Base-by-base conservation (phyloP, 2,888 invertebrate genomes). In the Cryptus armator region DNA sequence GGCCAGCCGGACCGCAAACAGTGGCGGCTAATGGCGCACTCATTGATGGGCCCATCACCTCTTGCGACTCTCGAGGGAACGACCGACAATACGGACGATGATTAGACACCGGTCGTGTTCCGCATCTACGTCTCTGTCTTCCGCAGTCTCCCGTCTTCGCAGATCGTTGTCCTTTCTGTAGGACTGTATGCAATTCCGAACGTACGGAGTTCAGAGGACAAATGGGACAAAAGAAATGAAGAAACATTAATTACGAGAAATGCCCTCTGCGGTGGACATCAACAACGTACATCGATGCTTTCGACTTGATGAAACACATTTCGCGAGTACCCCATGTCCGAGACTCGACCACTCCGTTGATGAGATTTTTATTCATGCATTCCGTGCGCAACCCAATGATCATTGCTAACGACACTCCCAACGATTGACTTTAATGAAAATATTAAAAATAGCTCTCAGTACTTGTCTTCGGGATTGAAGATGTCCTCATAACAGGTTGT, bases 21-120 rank as follows among this genome's bases (percentile, higher is more conserved):
- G 87, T 89, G 88, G 87, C 88, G 88, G 86, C 88, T 91, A 91
- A 91, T 92, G 91, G 89, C 86, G 81, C 84, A 87, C 86, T 90
- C 89, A 90, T 91, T 90, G 88, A 89, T 85, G 87, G 85, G 37
- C 51, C 77, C 68, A 85, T 82, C 79, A 85, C 72, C 72, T 81
- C 67, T 68, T 51, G 70, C 48, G 59, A 79, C 14, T 29, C 72
- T 85, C 79, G 75, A 75, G 67, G 77, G 86, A 85, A 85, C 77
- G 46, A 83, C 78, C 86, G 88, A 91, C 90, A 91, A 91, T 91
- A 88, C 87, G 86, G 68, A 86, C 85, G 90, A 90, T 90, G 90
- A 91, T 91, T 91, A 90, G 89, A 90, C 89, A 88, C 81, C 89
- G 37, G 86, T 89, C 86, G 85, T 87, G 85, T 87, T 89, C 88